Percentiles rank a stretch among this genome's conserved stretches.
These are phyloP conservation scores for Tiliqua scincoides DNA, from an alignment of 2,113 vertebrate species.

Conservation along the genomic window DNA sequence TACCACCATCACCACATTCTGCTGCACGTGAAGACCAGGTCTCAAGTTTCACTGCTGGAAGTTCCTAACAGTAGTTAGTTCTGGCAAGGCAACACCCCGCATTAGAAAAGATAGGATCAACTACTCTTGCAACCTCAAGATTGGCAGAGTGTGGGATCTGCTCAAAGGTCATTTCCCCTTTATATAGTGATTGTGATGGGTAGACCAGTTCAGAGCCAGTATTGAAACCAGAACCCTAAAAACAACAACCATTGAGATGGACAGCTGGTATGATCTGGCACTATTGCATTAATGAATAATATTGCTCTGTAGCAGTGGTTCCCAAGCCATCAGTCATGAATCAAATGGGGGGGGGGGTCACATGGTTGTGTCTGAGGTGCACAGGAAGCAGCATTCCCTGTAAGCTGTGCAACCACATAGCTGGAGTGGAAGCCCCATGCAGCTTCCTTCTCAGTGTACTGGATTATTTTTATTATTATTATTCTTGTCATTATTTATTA, in stretches of 20 bases:
- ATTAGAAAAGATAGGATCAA: neutral
- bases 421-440: too few species aligned
- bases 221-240: too few species aligned
- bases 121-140: neutral
- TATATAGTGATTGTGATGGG: neutral
- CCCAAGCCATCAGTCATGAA: too few species aligned
- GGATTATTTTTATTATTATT: too few species aligned
- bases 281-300: neutral
- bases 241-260: too few species aligned
- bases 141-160: neutral
- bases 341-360: too few species aligned
- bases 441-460: too few species aligned
- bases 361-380: too few species aligned
- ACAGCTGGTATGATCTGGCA: neutral
- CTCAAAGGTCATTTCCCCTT: neutral
- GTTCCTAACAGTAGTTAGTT: neutral
- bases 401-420: too few species aligned
- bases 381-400: too few species aligned
- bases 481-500: too few species aligned
- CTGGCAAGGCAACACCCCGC: neutral
- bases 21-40: neutral
- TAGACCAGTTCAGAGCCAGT: neutral
- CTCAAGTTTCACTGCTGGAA: neutral
- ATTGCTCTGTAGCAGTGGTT: neutral
- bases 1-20: too few species aligned